A percentile compares a stretch with the other conserved stretches of the same genome.
These are phyloP conservation scores for Strigamia maritima DNA, from an alignment of 2,888 invertebrate species.

Conservation along the genomic window DNA sequence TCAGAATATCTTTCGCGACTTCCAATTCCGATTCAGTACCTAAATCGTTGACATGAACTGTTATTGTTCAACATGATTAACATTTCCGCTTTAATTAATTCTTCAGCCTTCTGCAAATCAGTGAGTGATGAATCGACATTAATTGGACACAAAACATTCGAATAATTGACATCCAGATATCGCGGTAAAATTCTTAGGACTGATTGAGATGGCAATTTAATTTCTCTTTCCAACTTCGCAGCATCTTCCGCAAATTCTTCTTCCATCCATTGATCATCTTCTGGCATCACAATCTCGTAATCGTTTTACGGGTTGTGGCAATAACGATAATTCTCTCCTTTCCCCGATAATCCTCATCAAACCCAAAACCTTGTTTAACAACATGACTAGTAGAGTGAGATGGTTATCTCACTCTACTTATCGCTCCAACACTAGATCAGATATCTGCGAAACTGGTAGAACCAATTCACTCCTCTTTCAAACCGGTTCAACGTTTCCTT, in stretches of 20 bases:
- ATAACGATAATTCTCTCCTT: slow-evolving; percentile 69
- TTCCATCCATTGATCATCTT: slow-evolving; percentile 59
- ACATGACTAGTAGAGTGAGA: too few relatives aligned
- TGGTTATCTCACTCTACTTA: too few relatives aligned
- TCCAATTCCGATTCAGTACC: slow-evolving; percentile 61
- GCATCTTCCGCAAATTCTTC: slow-evolving; percentile 64
- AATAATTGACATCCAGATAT: slow-evolving; percentile 81
- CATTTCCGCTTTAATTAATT: slow-evolving; percentile 94
- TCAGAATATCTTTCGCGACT: slow-evolving; percentile 52
- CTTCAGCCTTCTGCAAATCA: slow-evolving; percentile 89
- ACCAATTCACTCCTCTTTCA: slow-evolving; percentile 93
- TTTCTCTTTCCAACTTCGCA: slow-evolving; percentile 74
- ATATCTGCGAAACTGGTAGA: slow-evolving; percentile 92
- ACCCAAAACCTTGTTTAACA: slow-evolving; percentile 71
- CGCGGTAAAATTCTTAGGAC: slow-evolving; percentile 82
- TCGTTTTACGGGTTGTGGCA: slow-evolving; percentile 94
- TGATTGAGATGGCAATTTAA: slow-evolving; percentile 75
- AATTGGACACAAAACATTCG: slow-evolving; percentile 71
- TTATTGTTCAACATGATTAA: slow-evolving; percentile 87
- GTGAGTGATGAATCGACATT: slow-evolving; percentile 73
- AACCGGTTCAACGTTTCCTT: slow-evolving; percentile 66
- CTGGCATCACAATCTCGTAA: slow-evolving; percentile 96
- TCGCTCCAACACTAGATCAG: slow-evolving; percentile 68
- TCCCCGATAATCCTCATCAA: too few relatives aligned
- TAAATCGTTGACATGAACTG: slow-evolving; percentile 58